phyloP scores from a whole-genome alignment of 2,888 invertebrate genomes.

The Callosobruchus maculatus region DNA sequence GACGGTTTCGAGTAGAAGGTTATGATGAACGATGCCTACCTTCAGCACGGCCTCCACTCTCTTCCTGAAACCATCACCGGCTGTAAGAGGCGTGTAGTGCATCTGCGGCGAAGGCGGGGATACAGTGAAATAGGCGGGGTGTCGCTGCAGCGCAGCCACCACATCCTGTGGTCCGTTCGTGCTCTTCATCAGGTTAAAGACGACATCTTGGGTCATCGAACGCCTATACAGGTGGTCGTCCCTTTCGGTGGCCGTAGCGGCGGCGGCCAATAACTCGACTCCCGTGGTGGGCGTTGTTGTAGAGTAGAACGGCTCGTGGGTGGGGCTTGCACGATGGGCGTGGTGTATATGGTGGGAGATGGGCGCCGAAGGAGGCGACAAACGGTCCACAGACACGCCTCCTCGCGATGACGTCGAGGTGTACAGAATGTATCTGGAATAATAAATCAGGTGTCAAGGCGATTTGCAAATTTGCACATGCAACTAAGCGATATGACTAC shows the following conservation, averaged over 20 bases:
- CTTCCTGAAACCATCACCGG: slow-evolving; percentile 57
- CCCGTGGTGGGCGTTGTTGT: slow-evolving; percentile 33
- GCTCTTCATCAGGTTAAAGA: slow-evolving; percentile 40
- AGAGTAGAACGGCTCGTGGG: slow-evolving; percentile 30
- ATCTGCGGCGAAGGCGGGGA: slow-evolving; percentile 26
- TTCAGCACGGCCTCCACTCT: slow-evolving; percentile 63
- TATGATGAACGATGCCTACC: slow-evolving; percentile 50
- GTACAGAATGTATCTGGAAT: not conserved
- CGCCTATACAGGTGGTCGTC: slow-evolving; percentile 27
- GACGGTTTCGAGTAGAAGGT: too few relatives aligned
- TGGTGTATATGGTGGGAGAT: slow-evolving; percentile 14
- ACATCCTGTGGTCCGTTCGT: slow-evolving; percentile 30
- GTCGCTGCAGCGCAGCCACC: slow-evolving; percentile 35
- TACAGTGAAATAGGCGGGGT: slow-evolving; percentile 37
- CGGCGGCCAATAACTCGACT: slow-evolving; percentile 48
- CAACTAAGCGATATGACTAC: too few relatives aligned
- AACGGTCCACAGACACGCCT: not conserved
- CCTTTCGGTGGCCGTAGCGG: slow-evolving; percentile 49
- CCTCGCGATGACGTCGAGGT: not conserved
- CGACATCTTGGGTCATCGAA: slow-evolving; percentile 30
- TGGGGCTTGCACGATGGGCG: slow-evolving; percentile 36
- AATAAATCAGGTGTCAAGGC: too few relatives aligned
- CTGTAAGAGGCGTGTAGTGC: slow-evolving; percentile 42
- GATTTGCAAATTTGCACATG: too few relatives aligned
- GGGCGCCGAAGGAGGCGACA: slow-evolving; percentile 30